A percentile compares a stretch with the other conserved stretches of the same genome.
Conservation (phyloP, 2,113 vertebrate genomes). For the Misgurnus anguillicaudatus region DNA sequence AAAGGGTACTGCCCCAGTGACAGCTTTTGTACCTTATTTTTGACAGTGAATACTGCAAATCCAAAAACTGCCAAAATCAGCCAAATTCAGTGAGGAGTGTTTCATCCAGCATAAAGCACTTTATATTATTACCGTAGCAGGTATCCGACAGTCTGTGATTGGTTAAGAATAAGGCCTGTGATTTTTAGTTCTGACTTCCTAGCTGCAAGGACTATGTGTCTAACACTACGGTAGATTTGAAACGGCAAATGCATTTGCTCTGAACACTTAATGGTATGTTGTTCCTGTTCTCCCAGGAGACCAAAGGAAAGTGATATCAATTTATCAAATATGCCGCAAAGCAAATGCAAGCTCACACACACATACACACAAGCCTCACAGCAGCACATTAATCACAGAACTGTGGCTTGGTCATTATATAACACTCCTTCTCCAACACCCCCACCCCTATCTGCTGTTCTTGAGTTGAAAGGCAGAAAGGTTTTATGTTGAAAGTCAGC, state of each 20-base stretch:
- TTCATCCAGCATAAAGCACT: not conserved
- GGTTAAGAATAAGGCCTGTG: not conserved
- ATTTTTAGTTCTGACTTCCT: not conserved
- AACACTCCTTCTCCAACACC: conserved; percentile 8
- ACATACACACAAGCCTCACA: conserved; percentile 54
- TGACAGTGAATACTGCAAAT: too few relatives aligned
- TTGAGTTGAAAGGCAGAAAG: conserved; percentile 17
- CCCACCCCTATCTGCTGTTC: not conserved
- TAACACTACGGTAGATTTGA: conserved; percentile 18
- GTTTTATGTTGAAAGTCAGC: conserved; percentile 17
- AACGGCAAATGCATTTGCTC: conserved; percentile 67
- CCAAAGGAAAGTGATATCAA: conserved; percentile 68
- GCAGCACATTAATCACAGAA: conserved; percentile 70
- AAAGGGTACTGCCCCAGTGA: too few relatives aligned
- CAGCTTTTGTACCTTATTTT: too few relatives aligned
- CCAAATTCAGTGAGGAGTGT: too few relatives aligned
- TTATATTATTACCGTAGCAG: not conserved
- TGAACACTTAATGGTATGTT: conserved; percentile 63
- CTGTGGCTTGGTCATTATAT: conserved; percentile 38
- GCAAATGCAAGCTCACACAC: conserved; percentile 47
- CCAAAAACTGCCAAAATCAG: too few relatives aligned
- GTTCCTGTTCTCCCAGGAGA: conserved; percentile 58
- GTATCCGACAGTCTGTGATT: not conserved
- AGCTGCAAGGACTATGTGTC: conserved; percentile 23
- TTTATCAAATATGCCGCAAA: conserved; percentile 67